phyloP scores from a whole-genome alignment of 1,140 invertebrate species.

The Drosophila sulfurigaster region DNA sequence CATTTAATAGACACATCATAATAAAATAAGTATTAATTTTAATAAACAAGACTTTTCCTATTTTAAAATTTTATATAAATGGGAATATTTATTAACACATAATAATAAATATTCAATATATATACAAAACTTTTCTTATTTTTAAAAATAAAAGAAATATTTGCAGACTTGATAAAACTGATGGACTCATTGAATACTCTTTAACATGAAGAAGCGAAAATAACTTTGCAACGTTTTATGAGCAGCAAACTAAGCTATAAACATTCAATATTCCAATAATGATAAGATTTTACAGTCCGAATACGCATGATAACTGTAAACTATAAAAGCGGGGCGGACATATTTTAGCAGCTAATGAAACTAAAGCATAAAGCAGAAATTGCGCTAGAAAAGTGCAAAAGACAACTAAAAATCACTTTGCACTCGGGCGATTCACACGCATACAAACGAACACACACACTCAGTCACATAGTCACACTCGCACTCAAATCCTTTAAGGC shows the following conservation, averaged over 20 bases:
- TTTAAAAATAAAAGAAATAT: no score
- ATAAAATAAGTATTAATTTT: no score
- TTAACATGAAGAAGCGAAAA: no score
- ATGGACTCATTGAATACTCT: no score
- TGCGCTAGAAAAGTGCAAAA: slow-evolving; percentile 55
- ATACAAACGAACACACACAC: slow-evolving; percentile 5
- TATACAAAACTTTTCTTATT: no score
- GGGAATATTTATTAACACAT: no score
- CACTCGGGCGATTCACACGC: slow-evolving; percentile 63
- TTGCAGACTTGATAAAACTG: no score
- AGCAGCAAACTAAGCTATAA: background rate
- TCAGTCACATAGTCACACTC: slow-evolving; percentile 1
- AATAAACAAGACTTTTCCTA: no score
- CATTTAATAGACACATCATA: no score
- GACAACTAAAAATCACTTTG: slow-evolving; percentile 69
- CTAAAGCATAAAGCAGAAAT: slow-evolving; percentile 1
- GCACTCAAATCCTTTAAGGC: slow-evolving; percentile 51
- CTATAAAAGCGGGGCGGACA: background rate
- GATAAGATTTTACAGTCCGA: background rate
- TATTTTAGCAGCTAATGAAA: slow-evolving; percentile 14
- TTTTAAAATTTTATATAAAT: no score
- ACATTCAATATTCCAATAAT: slow-evolving; percentile 4
- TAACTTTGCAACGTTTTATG: background rate
- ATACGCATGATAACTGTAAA: slow-evolving; percentile 24
- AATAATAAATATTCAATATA: no score